Percentiles rank a stretch among this genome's conserved stretches.
Evolutionary conservation across 2,888 invertebrate genomes (phyloP).

Genomic region (Apamea sordens): DNA sequence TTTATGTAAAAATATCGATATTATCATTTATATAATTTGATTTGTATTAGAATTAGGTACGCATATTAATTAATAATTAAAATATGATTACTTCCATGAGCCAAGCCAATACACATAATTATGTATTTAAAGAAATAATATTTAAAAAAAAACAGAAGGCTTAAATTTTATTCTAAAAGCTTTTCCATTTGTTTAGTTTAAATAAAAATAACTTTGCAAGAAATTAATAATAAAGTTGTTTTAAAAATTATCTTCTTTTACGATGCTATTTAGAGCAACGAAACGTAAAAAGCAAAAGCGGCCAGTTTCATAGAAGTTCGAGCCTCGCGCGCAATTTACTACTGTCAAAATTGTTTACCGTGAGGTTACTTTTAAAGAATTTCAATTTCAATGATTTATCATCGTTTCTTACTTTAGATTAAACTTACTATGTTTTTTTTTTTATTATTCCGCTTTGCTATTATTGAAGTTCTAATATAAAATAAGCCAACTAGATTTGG

Average conservation of each 20-base stretch:
- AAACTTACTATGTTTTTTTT: constrained; percentile 35
- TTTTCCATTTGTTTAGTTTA: background rate
- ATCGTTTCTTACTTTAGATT: constrained; percentile 36
- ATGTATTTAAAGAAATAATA: background rate
- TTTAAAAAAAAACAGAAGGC: background rate
- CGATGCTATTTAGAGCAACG: constrained; percentile 1
- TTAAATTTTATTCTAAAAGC: background rate
- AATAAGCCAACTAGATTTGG: constrained; percentile 82
- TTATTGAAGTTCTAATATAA: constrained; percentile 61
- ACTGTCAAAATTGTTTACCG: constrained; percentile 87
- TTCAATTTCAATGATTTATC: constrained; percentile 54
- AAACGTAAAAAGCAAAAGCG: constrained; percentile 53
- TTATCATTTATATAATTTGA: background rate
- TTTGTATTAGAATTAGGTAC: background rate
- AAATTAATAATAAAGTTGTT: background rate
- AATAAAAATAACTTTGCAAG: background rate
- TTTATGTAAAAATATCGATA: background rate
- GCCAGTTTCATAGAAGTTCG: constrained; percentile 59
- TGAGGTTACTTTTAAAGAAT: constrained; percentile 79
- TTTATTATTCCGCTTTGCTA: constrained; percentile 32
- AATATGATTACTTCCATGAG: background rate
- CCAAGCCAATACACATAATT: background rate
- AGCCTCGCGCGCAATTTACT: constrained; percentile 85
- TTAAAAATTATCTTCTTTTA: background rate
- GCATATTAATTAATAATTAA: background rate